Conservation (phyloP, 2,888 invertebrate species). For the Parochlus steinenii region DNA sequence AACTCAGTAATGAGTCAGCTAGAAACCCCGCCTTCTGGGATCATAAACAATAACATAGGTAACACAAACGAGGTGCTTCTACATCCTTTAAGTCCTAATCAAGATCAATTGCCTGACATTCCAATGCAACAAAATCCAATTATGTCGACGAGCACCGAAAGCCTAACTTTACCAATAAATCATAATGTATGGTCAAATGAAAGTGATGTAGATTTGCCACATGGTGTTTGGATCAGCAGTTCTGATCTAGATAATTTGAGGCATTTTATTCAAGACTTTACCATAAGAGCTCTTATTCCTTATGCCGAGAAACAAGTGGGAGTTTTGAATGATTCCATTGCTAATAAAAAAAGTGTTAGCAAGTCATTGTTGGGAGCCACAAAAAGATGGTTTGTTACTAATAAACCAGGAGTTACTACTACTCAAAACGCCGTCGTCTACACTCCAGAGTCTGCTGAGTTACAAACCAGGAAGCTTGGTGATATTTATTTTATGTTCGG, state of each 20-base stretch:
- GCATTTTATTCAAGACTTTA: conserved; percentile 74
- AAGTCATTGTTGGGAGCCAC: conserved; percentile 86
- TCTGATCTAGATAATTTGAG: conserved; percentile 75
- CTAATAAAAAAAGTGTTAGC: conserved; percentile 82
- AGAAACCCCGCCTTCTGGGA: conserved; percentile 16
- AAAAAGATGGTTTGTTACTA: conserved; percentile 87
- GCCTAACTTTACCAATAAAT: conserved; percentile 35
- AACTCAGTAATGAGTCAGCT: conserved; percentile 23
- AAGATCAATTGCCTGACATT: conserved; percentile 30
- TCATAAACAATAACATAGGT: background rate
- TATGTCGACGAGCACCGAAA: conserved; percentile 38
- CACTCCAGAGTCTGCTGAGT: conserved; percentile 68
- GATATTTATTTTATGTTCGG: conserved; percentile 95
- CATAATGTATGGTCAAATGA: conserved; percentile 42
- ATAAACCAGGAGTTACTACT: conserved; percentile 61
- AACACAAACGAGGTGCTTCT: conserved; percentile 28
- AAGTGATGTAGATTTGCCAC: conserved; percentile 35
- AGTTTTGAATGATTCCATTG: conserved; percentile 58
- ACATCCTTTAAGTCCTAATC: conserved; percentile 62
- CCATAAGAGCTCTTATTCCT: conserved; percentile 69
- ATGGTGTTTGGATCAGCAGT: conserved; percentile 59
- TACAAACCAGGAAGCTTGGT: conserved; percentile 81
- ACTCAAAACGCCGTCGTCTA: conserved; percentile 69
- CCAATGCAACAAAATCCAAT: conserved; percentile 29
- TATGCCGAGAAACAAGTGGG: conserved; percentile 81